Conservation (phyloP, 2,797 vertebrate species). For the Danio tinwini region DNA sequence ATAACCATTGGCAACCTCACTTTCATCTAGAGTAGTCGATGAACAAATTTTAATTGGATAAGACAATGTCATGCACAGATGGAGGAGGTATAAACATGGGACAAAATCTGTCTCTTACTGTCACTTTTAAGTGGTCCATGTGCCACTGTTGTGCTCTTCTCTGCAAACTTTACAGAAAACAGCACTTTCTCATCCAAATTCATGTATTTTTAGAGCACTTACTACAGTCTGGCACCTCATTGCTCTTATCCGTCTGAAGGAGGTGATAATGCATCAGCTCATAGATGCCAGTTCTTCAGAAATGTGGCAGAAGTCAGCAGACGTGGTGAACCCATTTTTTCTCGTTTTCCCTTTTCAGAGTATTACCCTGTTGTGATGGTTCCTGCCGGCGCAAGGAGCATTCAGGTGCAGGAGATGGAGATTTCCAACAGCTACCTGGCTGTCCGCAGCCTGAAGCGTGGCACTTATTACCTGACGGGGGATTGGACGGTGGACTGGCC, state of each 20-base stretch:
- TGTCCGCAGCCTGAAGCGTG: slow-evolving; percentile 81
- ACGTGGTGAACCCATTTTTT: neutral
- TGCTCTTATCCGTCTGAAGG: neutral
- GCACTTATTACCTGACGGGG: slow-evolving; percentile 88
- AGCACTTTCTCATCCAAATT: too few relatives aligned
- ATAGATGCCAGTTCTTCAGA: slow-evolving; percentile 8
- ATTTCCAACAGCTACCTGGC: slow-evolving; percentile 92
- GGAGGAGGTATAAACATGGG: too few relatives aligned
- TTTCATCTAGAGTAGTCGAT: too few relatives aligned
- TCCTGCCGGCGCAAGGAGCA: slow-evolving; percentile 87
- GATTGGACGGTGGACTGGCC: slow-evolving; percentile 98
- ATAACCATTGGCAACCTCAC: too few relatives aligned
- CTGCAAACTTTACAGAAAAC: neutral
- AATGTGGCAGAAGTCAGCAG: slow-evolving; percentile 1
- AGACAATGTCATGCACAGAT: too few relatives aligned
- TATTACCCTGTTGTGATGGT: slow-evolving; percentile 90
- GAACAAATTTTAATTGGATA: too few relatives aligned
- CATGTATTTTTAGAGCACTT: slow-evolving; percentile 4
- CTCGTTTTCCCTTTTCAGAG: slow-evolving; percentile 72
- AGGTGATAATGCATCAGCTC: slow-evolving; percentile 18
- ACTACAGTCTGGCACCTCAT: slow-evolving; percentile 7
- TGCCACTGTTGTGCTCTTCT: neutral
- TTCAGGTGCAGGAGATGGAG: slow-evolving; percentile 86
- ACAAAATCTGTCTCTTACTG: too few relatives aligned
- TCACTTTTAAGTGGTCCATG: neutral